Percentiles rank a stretch among this genome's conserved stretches.
Evolutionary conservation across 2,113 vertebrate species (phyloP).

Genomic region (Centropus bengalensis): DNA sequence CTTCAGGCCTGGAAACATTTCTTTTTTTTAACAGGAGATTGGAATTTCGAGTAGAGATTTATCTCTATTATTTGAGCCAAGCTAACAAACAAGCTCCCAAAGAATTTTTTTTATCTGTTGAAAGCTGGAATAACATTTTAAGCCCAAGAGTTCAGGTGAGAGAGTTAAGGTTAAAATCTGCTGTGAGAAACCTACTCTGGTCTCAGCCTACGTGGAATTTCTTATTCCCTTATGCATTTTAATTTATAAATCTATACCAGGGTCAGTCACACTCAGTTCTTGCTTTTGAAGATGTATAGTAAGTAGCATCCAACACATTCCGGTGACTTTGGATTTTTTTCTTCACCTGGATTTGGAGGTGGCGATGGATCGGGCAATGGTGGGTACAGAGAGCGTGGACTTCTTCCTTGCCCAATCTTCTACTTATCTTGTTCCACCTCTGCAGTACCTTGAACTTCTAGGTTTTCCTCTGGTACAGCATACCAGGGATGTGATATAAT

Average conservation of each 20-base stretch:
- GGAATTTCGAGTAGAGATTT: background rate
- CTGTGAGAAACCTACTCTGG: background rate
- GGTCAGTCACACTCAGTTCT: background rate
- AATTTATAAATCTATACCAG: background rate
- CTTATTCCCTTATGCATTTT: background rate
- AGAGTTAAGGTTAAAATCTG: background rate
- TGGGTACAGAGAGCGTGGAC: accelerated
- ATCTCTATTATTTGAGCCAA: background rate
- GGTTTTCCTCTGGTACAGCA: background rate
- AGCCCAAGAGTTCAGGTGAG: background rate
- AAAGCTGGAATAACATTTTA: background rate
- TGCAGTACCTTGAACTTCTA: background rate
- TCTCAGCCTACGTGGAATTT: background rate
- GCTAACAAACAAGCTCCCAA: background rate
- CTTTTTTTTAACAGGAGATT: background rate
- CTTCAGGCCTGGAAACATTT: background rate
- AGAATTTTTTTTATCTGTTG: background rate
- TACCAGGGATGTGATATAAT: background rate
- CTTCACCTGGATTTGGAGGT: background rate
- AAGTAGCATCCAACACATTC: background rate
- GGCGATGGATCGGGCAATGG: background rate
- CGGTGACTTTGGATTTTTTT: background rate
- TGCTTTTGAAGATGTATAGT: background rate
- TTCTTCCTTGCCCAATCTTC: background rate
- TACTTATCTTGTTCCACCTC: background rate